Percentiles rank a stretch among this genome's conserved stretches.
These are phyloP conservation scores for Dilophus febrilis DNA, from an alignment of 2,888 invertebrate genomes.

Conservation along the genomic window DNA sequence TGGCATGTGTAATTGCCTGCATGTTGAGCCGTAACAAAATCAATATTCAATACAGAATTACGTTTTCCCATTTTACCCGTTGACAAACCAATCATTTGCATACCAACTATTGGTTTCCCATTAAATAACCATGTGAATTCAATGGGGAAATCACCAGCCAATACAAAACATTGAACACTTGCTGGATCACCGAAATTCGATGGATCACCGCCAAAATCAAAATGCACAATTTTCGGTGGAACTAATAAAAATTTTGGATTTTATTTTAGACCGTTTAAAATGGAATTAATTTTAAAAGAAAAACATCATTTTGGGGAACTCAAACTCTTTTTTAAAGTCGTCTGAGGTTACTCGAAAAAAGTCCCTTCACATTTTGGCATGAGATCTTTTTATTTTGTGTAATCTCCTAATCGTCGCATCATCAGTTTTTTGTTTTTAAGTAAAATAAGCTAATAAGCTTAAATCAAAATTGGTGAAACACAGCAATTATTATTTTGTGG, in stretches of 20 bases:
- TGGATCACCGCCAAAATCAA: conserved; percentile 41
- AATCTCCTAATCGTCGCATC: too few relatives aligned
- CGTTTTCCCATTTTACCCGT: conserved; percentile 36
- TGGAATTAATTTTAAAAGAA: too few relatives aligned
- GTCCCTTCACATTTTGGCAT: too few relatives aligned
- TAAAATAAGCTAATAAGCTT: too few relatives aligned
- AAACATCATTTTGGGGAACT: too few relatives aligned
- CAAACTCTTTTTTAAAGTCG: too few relatives aligned
- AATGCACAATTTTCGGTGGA: conserved; percentile 35
- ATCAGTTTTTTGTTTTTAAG: too few relatives aligned
- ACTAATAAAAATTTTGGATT: too few relatives aligned
- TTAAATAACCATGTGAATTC: conserved; percentile 40
- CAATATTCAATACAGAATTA: conserved; percentile 49
- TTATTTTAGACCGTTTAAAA: too few relatives aligned
- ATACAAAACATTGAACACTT: conserved; percentile 40
- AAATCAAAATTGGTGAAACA: neutral
- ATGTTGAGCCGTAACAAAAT: conserved; percentile 47
- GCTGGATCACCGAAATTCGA: conserved; percentile 42
- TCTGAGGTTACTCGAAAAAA: too few relatives aligned
- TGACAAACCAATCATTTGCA: conserved; percentile 18
- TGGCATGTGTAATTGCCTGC: conserved; percentile 56
- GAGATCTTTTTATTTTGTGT: too few relatives aligned
- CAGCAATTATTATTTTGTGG: neutral
- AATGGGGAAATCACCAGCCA: conserved; percentile 47
- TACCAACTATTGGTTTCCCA: neutral